Evolutionary conservation across 2,888 invertebrate genomes (phyloP).

Genomic region (Cosmia trapezina): DNA sequence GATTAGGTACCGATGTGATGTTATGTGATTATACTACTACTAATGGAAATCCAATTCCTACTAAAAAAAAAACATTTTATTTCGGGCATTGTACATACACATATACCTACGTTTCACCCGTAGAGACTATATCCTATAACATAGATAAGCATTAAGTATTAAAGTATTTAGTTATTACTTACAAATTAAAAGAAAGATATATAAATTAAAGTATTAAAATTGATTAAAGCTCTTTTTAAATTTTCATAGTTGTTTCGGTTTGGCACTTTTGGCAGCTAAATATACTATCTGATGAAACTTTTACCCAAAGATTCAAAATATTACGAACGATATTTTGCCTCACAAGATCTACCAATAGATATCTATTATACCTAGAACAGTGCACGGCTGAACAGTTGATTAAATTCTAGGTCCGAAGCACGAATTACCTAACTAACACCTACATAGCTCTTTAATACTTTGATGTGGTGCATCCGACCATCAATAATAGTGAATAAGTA

Average conservation of each 20-base stretch:
- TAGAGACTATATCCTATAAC: too few relatives aligned
- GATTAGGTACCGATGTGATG: too few relatives aligned
- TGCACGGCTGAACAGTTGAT: conserved; percentile 55
- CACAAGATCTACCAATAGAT: neutral
- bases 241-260: neutral
- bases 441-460: conserved; percentile 38
- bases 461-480: conserved; percentile 57
- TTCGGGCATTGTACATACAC: too few relatives aligned
- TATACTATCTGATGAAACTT: neutral
- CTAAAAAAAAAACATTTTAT: too few relatives aligned
- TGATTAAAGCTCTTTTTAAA: too few relatives aligned
- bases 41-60: too few relatives aligned
- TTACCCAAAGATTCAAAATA: neutral
- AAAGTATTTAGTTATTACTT: too few relatives aligned
- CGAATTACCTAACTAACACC: conserved; percentile 13
- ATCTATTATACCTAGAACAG: neutral
- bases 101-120: too few relatives aligned
- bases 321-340: neutral
- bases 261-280: neutral
- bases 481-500: conserved; percentile 2
- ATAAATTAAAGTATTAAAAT: too few relatives aligned
- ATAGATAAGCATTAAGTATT: too few relatives aligned
- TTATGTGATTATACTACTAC: neutral
- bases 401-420: conserved; percentile 32
- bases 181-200: too few relatives aligned